Evolutionary conservation across 2,888 invertebrate genomes (phyloP).

Genomic region (Eupithecia exiguata): DNA sequence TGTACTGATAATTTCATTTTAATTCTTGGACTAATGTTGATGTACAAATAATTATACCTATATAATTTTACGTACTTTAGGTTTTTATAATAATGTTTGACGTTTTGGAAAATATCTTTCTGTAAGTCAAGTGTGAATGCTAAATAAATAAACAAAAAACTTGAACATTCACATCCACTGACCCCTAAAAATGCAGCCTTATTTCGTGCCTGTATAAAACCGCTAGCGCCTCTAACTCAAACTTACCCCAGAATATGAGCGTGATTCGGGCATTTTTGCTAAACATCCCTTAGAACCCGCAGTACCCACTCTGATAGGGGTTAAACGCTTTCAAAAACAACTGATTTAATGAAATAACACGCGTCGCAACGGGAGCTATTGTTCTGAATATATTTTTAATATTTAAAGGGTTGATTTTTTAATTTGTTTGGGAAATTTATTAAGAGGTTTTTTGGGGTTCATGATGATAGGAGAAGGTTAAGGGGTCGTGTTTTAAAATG

Average conservation of each 20-base stretch:
- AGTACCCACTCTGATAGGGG: constrained; percentile 56
- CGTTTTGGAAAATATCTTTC: too few relatives aligned
- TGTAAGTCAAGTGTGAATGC: too few relatives aligned
- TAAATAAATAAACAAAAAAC: too few relatives aligned
- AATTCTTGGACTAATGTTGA: too few relatives aligned
- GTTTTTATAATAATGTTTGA: too few relatives aligned
- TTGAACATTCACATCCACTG: not conserved
- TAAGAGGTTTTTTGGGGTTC: constrained; percentile 4
- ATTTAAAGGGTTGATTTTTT: constrained; percentile 8
- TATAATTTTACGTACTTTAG: too few relatives aligned
- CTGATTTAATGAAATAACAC: constrained; percentile 47
- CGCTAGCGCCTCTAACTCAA: constrained; percentile 32
- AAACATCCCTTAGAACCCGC: constrained; percentile 49
- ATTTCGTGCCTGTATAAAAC: not conserved
- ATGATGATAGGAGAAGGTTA: not conserved
- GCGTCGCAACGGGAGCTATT: constrained; percentile 19
- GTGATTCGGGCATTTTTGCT: constrained; percentile 60
- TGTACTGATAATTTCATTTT: too few relatives aligned
- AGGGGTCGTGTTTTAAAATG: not conserved
- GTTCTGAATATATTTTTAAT: constrained; percentile 6
- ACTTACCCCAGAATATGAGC: constrained; percentile 41
- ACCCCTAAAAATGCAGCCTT: not conserved
- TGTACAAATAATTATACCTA: too few relatives aligned
- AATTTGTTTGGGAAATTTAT: constrained; percentile 13
- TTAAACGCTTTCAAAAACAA: constrained; percentile 47